Percentiles rank a stretch among this genome's conserved stretches.
phyloP scores from a whole-genome alignment of 2,797 vertebrate genomes.

The Sphaeramia orbicularis region DNA sequence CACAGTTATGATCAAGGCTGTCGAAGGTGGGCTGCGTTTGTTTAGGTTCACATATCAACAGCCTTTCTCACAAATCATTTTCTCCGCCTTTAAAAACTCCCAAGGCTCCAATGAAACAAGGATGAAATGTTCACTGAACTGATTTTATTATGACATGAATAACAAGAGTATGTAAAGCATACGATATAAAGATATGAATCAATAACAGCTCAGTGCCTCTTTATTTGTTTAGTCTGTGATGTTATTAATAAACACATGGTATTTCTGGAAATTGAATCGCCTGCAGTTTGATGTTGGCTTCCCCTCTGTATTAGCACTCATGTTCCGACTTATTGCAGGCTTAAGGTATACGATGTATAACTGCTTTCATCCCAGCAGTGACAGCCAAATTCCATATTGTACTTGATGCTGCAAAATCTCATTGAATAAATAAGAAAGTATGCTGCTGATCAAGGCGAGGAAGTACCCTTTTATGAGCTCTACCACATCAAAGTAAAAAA shows the following conservation, averaged over 20 bases:
- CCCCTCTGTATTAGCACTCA: conserved; percentile 18
- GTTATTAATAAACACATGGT: neutral
- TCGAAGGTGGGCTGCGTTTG: too few species aligned
- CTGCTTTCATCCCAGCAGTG: conserved; percentile 44
- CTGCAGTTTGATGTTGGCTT: neutral
- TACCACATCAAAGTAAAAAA: conserved; percentile 64
- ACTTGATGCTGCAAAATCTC: conserved; percentile 60
- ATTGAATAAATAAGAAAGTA: conserved; percentile 63
- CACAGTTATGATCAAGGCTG: too few species aligned
- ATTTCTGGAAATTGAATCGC: conserved; percentile 5
- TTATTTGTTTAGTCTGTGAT: neutral
- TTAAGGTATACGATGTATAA: conserved; percentile 22
- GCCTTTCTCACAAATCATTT: too few species aligned
- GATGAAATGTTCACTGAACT: too few species aligned
- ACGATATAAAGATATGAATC: conserved; percentile 11
- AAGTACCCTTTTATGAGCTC: conserved; percentile 66
- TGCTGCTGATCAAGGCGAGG: conserved; percentile 63
- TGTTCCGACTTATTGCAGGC: conserved; percentile 1
- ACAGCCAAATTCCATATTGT: conserved; percentile 51
- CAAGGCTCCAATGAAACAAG: too few species aligned
- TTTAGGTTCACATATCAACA: too few species aligned
- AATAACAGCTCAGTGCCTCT: conserved; percentile 8
- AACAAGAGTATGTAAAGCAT: neutral
- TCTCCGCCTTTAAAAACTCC: too few species aligned
- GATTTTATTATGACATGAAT: too few species aligned